Base-by-base conservation (phyloP, 2,797 vertebrate species). In the Sparus aurata region DNA sequence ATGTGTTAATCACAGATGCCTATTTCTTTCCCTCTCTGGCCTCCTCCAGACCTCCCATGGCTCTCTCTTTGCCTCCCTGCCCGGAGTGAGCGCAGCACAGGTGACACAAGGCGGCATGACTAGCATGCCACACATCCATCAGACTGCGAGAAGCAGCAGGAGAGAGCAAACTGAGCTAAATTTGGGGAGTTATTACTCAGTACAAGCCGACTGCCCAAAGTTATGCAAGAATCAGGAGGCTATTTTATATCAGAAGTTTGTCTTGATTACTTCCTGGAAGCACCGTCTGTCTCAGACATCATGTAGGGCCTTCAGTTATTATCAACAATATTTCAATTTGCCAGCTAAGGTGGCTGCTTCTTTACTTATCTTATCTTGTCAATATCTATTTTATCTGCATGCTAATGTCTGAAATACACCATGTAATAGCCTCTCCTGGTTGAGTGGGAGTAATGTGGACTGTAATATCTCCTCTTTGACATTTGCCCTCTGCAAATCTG, bases 1-100 rank as follows among this genome's bases (percentile, higher is more conserved):
- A 89, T 62, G 91, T 88, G 89, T 92, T 92, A 85, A 90, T 94
- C 92, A 91, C 92, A 91, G 89, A 94, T 89, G 91, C 86, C 90
- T 86, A 65, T 90, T 80, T 84, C 82, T 75, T 82, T 86, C 70
- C 69, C 76, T 69, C 85, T 78, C 72, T 59, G 79, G 83, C 87
- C 91, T 88, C 79, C 83, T 73, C 85, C 85, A 79, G 91, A 88
- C 90, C 91, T 86, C 93, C 91, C 80, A 20, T 84, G 84, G 90
- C 82, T 87, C 86, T 61, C 83, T 57, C 80, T 64, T 75, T 60
- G 76, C 75, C 75, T 86, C 72, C 60, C 77, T 82, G 85, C 87
- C 89, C 75, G 5, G 45, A 83, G 84, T 65, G 45, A 85, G 73
- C 57, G 52, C 82, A 50, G 76, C 76, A 59, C 88, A 92, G 91